Conservation (phyloP, 1,140 invertebrate genomes). For the Sitophilus oryzae region DNA sequence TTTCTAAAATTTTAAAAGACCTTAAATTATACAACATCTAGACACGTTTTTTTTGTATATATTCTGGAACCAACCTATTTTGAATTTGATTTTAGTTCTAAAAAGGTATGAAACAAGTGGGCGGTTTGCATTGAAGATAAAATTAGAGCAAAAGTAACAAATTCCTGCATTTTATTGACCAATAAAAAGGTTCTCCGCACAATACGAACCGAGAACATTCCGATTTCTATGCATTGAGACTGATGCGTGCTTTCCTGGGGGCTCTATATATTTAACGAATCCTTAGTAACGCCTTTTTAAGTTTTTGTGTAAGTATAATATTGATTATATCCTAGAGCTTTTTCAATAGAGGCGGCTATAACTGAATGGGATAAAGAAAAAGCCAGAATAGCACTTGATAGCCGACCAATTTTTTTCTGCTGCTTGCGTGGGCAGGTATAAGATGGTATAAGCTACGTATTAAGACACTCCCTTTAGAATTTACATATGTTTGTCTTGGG, state of each 20-base stretch:
- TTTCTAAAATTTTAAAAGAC: too few relatives aligned
- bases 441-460: slow-evolving; percentile 8
- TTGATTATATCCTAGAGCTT: slow-evolving; percentile 16
- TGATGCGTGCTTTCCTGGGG: slow-evolving; percentile 8
- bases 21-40: too few relatives aligned
- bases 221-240: not conserved
- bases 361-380: slow-evolving; percentile 17
- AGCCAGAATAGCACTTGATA: slow-evolving; percentile 22
- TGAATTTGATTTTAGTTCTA: too few relatives aligned
- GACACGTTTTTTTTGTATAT: too few relatives aligned
- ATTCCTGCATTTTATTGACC: not conserved
- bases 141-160: not conserved
- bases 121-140: too few relatives aligned
- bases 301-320: slow-evolving; percentile 22
- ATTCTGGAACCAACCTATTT: too few relatives aligned
- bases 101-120: too few relatives aligned
- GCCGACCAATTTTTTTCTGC: slow-evolving; percentile 14
- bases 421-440: slow-evolving; percentile 8
- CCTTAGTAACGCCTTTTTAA: slow-evolving; percentile 21
- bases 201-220: not conserved
- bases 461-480: slow-evolving; percentile 11
- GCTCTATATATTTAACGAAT: slow-evolving; percentile 20
- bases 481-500: too few relatives aligned
- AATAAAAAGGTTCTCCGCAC: not conserved
- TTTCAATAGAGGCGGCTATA: slow-evolving; percentile 16